phyloP scores from a whole-genome alignment of 2,113 vertebrate species.

The Gymnobelideus leadbeateri region DNA sequence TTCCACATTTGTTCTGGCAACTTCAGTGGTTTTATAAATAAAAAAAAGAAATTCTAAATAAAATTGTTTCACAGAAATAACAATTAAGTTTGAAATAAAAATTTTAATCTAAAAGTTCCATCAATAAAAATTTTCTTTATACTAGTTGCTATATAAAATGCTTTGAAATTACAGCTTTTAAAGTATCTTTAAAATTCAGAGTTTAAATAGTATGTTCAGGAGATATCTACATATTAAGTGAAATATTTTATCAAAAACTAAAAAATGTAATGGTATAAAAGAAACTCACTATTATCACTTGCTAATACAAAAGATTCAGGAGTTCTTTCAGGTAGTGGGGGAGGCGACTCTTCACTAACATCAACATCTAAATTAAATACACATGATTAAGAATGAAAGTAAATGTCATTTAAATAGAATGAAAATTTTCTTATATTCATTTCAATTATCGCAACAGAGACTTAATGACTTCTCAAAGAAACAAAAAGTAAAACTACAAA shows the following conservation, averaged over 20 bases:
- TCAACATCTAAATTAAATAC: conserved; percentile 91
- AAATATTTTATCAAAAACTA: background rate
- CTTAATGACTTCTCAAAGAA: conserved; percentile 34
- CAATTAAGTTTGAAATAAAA: background rate
- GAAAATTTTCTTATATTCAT: conserved; percentile 23
- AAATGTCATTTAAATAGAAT: conserved; percentile 26
- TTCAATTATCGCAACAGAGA: background rate
- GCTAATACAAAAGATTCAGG: conserved; percentile 96
- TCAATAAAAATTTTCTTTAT: conserved; percentile 4
- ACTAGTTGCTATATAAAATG: conserved; percentile 14
- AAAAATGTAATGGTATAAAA: conserved; percentile 56
- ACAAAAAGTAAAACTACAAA: background rate
- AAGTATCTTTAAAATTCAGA: conserved; percentile 13
- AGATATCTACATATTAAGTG: background rate
- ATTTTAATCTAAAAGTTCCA: background rate
- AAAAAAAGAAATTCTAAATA: conserved; percentile 16
- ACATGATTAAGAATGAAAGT: conserved; percentile 50
- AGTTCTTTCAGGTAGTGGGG: conserved; percentile 94
- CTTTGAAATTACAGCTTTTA: conserved; percentile 45
- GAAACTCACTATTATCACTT: conserved; percentile 90
- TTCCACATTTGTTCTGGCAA: background rate
- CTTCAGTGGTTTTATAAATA: conserved; percentile 7
- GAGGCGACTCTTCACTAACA: conserved; percentile 91
- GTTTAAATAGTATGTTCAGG: background rate
- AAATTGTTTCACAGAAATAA: background rate